Percentiles rank a stretch among this genome's conserved stretches.
phyloP scores from a whole-genome alignment of 2,113 vertebrate genomes.

The Fregata magnificens region DNA sequence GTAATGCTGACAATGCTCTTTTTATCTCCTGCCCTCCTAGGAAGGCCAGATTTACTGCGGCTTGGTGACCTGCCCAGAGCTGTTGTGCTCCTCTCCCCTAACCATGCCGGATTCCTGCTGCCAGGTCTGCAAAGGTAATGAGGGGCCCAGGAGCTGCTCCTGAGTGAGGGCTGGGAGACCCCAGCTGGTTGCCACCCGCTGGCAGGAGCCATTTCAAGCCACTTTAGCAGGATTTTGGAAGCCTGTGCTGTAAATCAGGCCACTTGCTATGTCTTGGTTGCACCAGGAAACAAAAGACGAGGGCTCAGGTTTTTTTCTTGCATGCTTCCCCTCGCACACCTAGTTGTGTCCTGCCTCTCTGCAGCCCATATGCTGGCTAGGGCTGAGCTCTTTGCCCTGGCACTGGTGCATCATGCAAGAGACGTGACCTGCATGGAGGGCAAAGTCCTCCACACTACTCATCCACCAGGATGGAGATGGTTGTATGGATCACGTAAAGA shows the following conservation, averaged over 20 bases:
- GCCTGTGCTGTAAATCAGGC: neutral
- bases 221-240: neutral
- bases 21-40: constrained; percentile 55
- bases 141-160: neutral
- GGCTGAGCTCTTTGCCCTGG: neutral
- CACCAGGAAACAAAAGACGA: neutral
- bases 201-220: neutral
- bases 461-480: neutral
- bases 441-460: neutral
- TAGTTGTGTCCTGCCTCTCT: neutral
- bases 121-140: constrained; percentile 87
- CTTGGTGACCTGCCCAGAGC: constrained; percentile 87
- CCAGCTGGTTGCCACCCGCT: neutral
- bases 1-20: fast-evolving
- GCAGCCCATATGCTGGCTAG: no score
- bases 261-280: neutral
- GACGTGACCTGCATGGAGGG: neutral
- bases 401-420: neutral
- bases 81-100: constrained; percentile 81
- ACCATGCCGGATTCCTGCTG: constrained; percentile 86
- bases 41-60: constrained; percentile 94
- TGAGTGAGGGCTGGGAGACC: neutral
- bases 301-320: neutral
- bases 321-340: neutral
- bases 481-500: neutral